phyloP scores from a whole-genome alignment of 2,888 invertebrate genomes.

The Drosophila lutescens region DNA sequence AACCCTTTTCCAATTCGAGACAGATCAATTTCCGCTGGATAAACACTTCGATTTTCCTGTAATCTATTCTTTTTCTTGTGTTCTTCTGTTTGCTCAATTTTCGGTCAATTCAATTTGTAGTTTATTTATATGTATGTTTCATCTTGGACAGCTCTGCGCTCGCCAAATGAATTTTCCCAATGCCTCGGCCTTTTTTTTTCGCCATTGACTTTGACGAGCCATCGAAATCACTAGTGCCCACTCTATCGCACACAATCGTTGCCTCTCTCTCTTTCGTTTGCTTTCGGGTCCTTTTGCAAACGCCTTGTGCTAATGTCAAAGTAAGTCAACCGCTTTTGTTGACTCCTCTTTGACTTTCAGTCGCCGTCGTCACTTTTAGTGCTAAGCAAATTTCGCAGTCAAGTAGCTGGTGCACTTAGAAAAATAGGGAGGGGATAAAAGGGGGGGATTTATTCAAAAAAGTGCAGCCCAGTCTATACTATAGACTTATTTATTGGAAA shows the following conservation, averaged over 20 bases:
- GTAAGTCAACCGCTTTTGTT: constrained; percentile 40
- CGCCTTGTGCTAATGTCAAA: constrained; percentile 16
- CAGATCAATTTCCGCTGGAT: constrained; percentile 19
- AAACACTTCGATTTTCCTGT: constrained; percentile 19
- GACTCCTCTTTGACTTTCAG: constrained; percentile 49
- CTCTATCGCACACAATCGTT: background rate
- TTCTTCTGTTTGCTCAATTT: constrained; percentile 22
- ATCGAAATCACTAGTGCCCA: constrained; percentile 13
- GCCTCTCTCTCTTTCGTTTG: background rate
- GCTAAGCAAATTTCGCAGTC: constrained; percentile 34
- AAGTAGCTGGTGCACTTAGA: constrained; percentile 22
- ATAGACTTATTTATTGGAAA: too few species aligned
- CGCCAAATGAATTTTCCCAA: constrained; percentile 9
- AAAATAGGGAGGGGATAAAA: background rate
- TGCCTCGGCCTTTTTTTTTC: background rate
- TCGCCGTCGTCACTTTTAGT: constrained; percentile 33
- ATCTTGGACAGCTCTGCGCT: constrained; percentile 10
- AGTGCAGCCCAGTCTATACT: too few species aligned
- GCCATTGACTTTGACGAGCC: constrained; percentile 29
- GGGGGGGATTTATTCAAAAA: too few species aligned
- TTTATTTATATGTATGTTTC: constrained; percentile 46
- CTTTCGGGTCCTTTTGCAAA: background rate
- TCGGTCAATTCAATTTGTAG: constrained; percentile 57
- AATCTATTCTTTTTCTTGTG: constrained; percentile 21
- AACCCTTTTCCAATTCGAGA: background rate